Evolutionary conservation across 2,113 vertebrate species (phyloP), one percentile per base, ranked within the genome.

Genomic region (Callipepla californica): DNA sequence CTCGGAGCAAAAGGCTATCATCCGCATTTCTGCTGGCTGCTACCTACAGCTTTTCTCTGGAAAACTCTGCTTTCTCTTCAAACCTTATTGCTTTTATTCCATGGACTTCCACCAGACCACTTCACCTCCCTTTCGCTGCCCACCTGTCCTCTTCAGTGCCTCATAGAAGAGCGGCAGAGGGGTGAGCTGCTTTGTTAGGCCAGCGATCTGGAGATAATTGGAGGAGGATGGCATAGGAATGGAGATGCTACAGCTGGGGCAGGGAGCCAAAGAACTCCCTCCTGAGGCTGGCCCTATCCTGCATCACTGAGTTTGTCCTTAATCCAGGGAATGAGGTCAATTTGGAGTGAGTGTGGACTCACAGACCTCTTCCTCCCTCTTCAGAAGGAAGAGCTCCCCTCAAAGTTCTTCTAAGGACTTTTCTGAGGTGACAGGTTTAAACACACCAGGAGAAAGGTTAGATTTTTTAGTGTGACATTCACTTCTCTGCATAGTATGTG

Each of bases 301-400:
- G 23, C 81, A 70, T 75, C 61, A 61, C 14, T 73, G 70, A 80
- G 75, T 59, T 94, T 87, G 67, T 70, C 61, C 58, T 89, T 82
- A 77, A 70, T 85, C 66, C 55, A 47, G 2, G 3, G 30, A 65
- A 0, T 28, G 34, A 89, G 68, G 68, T 40, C 0, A 0, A 3
- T 77, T 63, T 0, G 0, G 47, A 34, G 51, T 85, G 61, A 69
- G 38, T 6, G 21, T 78, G 51, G 38, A 85, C 91, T 44, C 47
- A 38, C 63, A 23, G 40, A 69, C 55, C 28, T 87, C 51, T 28
- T 59, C 50, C 32, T 3, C 3, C 50, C 80, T 77, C 61, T 85
- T 77, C n/a, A 82, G 85, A 59, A 45, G n/a, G 22, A 79, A 82
- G 26, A 66, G 12, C 7, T 74, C 18, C 61, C 80, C 47, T 83